Evolutionary conservation across 1,140 invertebrate genomes (phyloP).

Genomic region (Pemphigus obesinymphae): DNA sequence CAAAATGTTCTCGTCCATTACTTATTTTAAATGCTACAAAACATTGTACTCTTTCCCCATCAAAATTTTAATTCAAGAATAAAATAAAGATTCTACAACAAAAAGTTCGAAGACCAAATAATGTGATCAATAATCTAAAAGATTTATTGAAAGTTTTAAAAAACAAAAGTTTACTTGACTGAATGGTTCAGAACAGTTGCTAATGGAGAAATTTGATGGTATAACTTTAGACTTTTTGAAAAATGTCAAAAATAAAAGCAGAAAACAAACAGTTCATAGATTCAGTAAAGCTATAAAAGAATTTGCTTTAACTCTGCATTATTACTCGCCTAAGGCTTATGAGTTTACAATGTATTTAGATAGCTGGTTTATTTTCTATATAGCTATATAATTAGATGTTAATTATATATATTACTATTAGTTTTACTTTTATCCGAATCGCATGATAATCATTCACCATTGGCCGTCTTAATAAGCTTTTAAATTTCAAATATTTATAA

Average conservation of each 20-base stretch:
- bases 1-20: no score
- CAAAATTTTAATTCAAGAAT: neutral
- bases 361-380: no score
- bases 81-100: neutral
- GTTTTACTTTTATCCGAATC: neutral
- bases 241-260: neutral
- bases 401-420: neutral
- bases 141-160: neutral
- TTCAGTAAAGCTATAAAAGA: neutral
- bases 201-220: neutral
- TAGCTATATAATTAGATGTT: neutral
- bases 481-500: neutral
- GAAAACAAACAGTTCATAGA: neutral
- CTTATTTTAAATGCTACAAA: neutral
- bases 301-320: neutral
- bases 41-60: neutral
- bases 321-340: constrained; percentile 5
- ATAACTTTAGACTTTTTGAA: neutral
- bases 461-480: neutral
- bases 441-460: neutral
- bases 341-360: neutral
- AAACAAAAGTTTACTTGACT: neutral
- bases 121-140: neutral
- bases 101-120: neutral
- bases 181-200: neutral